A percentile compares a stretch with the other conserved stretches of the same genome.
phyloP scores from a whole-genome alignment of 2,888 invertebrate genomes.

The Actias luna region DNA sequence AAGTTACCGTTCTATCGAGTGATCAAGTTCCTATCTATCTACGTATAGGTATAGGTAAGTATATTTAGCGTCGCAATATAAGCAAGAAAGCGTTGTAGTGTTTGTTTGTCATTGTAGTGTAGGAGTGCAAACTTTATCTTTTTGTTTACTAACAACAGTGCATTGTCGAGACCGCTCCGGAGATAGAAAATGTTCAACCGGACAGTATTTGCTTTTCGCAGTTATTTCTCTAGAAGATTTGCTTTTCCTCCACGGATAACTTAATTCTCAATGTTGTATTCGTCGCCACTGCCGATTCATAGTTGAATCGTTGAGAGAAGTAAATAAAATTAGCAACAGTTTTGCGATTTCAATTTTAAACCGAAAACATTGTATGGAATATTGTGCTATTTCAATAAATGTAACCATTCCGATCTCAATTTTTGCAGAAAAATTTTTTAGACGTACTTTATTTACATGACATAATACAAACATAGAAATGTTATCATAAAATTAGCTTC shows the following conservation, averaged over 20 bases:
- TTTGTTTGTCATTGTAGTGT: constrained; percentile 22
- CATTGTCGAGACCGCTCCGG: constrained; percentile 22
- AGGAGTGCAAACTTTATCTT: constrained; percentile 25
- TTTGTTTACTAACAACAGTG: constrained; percentile 25
- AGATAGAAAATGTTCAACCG: constrained; percentile 31
- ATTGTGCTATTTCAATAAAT: no score
- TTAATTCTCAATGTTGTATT: not conserved
- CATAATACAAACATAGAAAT: no score
- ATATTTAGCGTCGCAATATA: not conserved
- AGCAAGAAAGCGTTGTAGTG: not conserved
- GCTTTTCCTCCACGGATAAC: not conserved
- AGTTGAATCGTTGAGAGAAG: not conserved
- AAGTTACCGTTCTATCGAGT: not conserved
- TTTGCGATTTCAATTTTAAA: no score
- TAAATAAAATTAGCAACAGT: not conserved
- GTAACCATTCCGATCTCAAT: no score
- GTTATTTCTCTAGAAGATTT: constrained; percentile 14
- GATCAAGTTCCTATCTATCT: not conserved
- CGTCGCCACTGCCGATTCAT: not conserved
- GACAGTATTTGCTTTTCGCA: constrained; percentile 28
- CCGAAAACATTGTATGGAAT: no score
- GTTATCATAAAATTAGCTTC: no score
- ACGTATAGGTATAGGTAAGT: not conserved
- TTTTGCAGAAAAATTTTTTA: no score
- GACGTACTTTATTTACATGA: no score